Conservation (phyloP, 2,888 invertebrate species). For the Lycocerus yunnanus region DNA sequence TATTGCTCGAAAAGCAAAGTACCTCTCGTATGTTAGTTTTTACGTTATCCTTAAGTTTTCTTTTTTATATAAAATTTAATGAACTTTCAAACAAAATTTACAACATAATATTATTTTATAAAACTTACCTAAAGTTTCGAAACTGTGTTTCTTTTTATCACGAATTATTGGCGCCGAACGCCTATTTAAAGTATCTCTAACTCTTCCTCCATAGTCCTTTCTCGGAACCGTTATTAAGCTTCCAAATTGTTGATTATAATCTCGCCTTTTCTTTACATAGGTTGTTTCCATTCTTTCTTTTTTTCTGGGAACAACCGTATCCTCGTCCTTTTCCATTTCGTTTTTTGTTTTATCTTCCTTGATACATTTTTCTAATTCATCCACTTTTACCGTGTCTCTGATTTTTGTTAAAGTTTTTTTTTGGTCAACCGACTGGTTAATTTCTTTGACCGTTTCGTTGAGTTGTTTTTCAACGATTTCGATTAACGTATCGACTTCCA, state of each 20-base stretch:
- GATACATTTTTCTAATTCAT: slow-evolving; percentile 47
- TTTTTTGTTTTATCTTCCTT: slow-evolving; percentile 52
- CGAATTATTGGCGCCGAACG: slow-evolving; percentile 53
- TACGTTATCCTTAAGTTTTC: neutral
- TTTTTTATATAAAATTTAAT: neutral
- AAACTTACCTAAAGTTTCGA: slow-evolving; percentile 54
- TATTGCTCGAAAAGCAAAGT: neutral
- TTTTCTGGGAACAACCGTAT: slow-evolving; percentile 57
- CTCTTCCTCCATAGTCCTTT: slow-evolving; percentile 44
- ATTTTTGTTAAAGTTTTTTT: slow-evolving; percentile 26
- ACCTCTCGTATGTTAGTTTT: neutral
- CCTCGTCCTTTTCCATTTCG: slow-evolving; percentile 54
- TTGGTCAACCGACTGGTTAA: slow-evolving; percentile 48
- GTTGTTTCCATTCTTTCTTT: slow-evolving; percentile 59
- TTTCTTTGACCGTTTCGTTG: slow-evolving; percentile 38
- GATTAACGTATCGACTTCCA: slow-evolving; percentile 36
- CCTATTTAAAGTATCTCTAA: slow-evolving; percentile 48
- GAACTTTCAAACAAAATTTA: neutral
- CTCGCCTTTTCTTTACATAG: slow-evolving; percentile 51
- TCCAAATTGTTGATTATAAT: slow-evolving; percentile 53
- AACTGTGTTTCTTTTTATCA: slow-evolving; percentile 55
- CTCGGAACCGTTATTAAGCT: slow-evolving; percentile 53
- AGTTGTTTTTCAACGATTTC: slow-evolving; percentile 10
- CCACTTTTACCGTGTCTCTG: slow-evolving; percentile 34
- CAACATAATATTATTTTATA: neutral